phyloP scores from a whole-genome alignment of 2,888 invertebrate species.

The Lomographa bimaculata region DNA sequence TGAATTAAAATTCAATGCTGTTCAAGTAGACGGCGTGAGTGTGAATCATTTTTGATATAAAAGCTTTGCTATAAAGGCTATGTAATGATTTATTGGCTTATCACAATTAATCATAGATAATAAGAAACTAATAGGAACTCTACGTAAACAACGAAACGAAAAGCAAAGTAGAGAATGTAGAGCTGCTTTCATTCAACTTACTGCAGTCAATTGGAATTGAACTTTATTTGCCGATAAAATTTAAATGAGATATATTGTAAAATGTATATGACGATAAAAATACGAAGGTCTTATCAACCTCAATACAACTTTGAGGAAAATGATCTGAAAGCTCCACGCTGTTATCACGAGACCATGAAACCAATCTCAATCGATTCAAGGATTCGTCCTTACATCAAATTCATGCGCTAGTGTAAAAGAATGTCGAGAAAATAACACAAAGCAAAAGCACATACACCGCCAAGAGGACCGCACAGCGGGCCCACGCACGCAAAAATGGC shows the following conservation, averaged over 20 bases:
- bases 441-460: conserved; percentile 44
- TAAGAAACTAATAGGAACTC: conserved; percentile 29
- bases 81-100: background rate
- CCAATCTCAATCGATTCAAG: conserved; percentile 58
- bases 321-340: conserved; percentile 48
- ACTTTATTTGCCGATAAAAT: too few species aligned
- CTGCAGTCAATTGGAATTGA: too few species aligned
- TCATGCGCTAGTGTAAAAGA: conserved; percentile 44
- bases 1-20: conserved; percentile 80
- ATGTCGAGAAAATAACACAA: conserved; percentile 54
- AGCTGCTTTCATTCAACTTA: too few species aligned
- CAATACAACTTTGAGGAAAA: conserved; percentile 53
- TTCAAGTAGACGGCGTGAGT: conserved; percentile 56
- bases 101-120: conserved; percentile 8
- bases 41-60: conserved; percentile 57
- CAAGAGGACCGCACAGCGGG: conserved; percentile 45
- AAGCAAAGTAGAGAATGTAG: too few species aligned
- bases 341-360: conserved; percentile 41
- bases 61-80: conserved; percentile 42
- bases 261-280: too few species aligned
- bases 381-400: conserved; percentile 49
- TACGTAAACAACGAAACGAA: too few species aligned
- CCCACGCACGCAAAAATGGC: conserved; percentile 48
- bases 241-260: too few species aligned
- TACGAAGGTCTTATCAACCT: conserved; percentile 65